A percentile compares a stretch with the other conserved stretches of the same genome.
Evolutionary conservation across 2,113 vertebrate genomes (phyloP).

Genomic region (Sceloporus tristichus): DNA sequence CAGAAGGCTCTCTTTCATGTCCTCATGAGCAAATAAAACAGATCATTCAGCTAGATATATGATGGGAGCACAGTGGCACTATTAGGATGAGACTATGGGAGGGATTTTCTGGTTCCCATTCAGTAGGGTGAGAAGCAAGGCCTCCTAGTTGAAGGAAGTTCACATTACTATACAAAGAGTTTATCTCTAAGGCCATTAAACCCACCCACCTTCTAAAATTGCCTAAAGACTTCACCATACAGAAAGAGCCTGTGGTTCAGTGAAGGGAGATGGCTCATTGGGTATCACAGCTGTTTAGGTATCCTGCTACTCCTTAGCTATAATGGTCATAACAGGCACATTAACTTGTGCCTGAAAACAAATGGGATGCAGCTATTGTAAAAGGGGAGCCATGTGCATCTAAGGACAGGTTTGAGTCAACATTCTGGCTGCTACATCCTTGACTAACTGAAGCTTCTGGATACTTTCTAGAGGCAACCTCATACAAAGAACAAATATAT

Average conservation of each 20-base stretch:
- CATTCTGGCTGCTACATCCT: not conserved
- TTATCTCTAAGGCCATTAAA: not conserved
- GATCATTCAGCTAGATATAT: too few relatives aligned
- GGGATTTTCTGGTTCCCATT: too few relatives aligned
- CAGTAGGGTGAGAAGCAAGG: too few relatives aligned
- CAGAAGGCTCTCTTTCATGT: too few relatives aligned
- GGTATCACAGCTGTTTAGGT: not conserved
- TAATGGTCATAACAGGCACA: not conserved
- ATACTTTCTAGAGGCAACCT: not conserved
- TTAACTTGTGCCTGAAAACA: not conserved
- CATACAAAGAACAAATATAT: not conserved
- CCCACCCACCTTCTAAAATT: not conserved
- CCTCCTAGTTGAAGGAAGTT: not conserved
- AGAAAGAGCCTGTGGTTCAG: not conserved
- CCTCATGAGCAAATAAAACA: too few relatives aligned
- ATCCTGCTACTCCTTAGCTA: not conserved
- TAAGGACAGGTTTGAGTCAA: not conserved
- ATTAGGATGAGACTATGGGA: too few relatives aligned
- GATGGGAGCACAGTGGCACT: too few relatives aligned
- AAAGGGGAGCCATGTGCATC: not conserved
- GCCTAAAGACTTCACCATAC: not conserved
- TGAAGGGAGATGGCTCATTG: not conserved
- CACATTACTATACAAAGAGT: not conserved
- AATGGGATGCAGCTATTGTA: not conserved
- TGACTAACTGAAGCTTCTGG: not conserved